Percentiles rank a stretch among this genome's conserved stretches.
Evolutionary conservation across 2,888 invertebrate species (phyloP).

Genomic region (Pogonocherus hispidulus): DNA sequence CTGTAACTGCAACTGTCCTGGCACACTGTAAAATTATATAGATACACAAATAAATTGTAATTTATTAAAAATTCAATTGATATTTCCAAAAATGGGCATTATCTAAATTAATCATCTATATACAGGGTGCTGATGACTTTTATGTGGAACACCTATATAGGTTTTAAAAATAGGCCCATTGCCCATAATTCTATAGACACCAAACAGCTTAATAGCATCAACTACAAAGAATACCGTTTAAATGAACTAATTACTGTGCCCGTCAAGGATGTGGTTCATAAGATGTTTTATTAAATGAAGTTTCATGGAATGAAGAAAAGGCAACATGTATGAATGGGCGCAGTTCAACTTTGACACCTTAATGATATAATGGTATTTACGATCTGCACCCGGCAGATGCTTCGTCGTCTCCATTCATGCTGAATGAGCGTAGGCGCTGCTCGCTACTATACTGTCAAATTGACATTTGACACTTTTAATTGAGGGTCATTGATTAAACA

Average conservation of each 20-base stretch:
- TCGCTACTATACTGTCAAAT: slow-evolving; percentile 23
- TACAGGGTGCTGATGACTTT: too few species aligned
- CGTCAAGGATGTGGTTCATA: not conserved
- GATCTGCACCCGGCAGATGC: slow-evolving; percentile 34
- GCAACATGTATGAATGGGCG: slow-evolving; percentile 35
- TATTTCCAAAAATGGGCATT: too few species aligned
- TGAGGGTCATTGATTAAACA: slow-evolving; percentile 38
- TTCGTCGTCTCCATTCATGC: slow-evolving; percentile 23
- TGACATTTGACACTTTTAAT: slow-evolving; percentile 48
- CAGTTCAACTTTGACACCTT: slow-evolving; percentile 38
- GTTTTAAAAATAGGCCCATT: too few species aligned
- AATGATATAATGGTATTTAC: slow-evolving; percentile 40
- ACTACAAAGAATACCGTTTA: too few species aligned
- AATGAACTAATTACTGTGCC: not conserved
- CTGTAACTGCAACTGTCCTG: too few species aligned
- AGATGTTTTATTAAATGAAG: not conserved
- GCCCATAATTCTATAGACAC: too few species aligned
- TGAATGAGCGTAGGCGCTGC: not conserved
- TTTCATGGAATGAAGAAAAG: not conserved
- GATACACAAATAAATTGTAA: too few species aligned
- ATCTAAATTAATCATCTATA: too few species aligned
- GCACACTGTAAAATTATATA: too few species aligned
- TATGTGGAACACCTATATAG: too few species aligned
- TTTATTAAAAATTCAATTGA: too few species aligned
- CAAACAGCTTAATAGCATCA: too few species aligned